These are phyloP conservation scores for Aromia moschata DNA, from an alignment of 2,888 invertebrate species.

Conservation along the genomic window DNA sequence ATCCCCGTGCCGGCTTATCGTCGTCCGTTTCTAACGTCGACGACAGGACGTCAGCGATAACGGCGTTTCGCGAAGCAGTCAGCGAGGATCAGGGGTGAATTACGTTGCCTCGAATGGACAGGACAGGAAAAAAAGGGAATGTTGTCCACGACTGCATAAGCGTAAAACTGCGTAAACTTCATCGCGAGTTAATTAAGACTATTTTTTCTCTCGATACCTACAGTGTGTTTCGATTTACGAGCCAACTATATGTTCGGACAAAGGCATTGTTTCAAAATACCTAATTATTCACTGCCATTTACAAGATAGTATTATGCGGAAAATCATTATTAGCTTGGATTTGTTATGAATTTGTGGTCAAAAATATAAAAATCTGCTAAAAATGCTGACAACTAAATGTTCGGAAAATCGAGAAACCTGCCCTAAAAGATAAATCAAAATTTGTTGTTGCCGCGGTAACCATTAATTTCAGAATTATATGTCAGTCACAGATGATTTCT, in stretches of 20 bases:
- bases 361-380: too few species aligned
- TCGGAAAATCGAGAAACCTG: too few species aligned
- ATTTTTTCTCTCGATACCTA: not conserved
- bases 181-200: not conserved
- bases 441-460: too few species aligned
- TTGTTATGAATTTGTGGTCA: too few species aligned
- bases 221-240: not conserved
- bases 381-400: too few species aligned
- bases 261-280: not conserved
- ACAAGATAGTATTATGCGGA: not conserved
- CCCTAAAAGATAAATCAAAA: too few species aligned
- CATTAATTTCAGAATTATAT: too few species aligned
- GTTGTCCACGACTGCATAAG: slow-evolving; percentile 3
- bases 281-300: not conserved
- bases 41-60: slow-evolving; percentile 12
- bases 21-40: slow-evolving; percentile 12
- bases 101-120: not conserved
- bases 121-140: slow-evolving; percentile 4
- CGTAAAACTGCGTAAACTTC: not conserved
- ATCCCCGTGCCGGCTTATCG: too few species aligned
- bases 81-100: slow-evolving; percentile 8
- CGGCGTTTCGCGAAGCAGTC: slow-evolving; percentile 8
- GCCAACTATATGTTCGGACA: too few species aligned
- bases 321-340: too few species aligned
- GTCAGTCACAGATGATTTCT: too few species aligned